Evolutionary conservation across 2,888 invertebrate species (phyloP).

Genomic region (Pasiphila rectangulata): DNA sequence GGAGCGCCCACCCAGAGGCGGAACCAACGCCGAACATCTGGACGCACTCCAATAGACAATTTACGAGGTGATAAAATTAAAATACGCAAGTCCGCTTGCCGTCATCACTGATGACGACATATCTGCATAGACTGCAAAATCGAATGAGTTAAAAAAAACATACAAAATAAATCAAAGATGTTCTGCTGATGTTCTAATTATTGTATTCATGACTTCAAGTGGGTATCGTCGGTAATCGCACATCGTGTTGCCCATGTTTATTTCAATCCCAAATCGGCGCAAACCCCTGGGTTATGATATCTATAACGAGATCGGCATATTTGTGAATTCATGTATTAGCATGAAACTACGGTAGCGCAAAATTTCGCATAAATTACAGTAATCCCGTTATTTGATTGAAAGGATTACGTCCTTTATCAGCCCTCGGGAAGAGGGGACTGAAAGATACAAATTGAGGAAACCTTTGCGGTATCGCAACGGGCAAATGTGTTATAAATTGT

Average conservation of each 20-base stretch:
- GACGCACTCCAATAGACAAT: slow-evolving; percentile 64
- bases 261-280: not conserved
- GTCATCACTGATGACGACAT: slow-evolving; percentile 38
- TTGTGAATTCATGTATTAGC: slow-evolving; percentile 19
- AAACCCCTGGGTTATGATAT: not conserved
- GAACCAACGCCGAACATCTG: slow-evolving; percentile 52
- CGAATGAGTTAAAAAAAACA: no score
- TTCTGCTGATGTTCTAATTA: no score
- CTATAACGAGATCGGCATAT: slow-evolving; percentile 35
- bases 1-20: slow-evolving; percentile 52
- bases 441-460: slow-evolving; percentile 62
- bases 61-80: slow-evolving; percentile 66
- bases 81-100: slow-evolving; percentile 48
- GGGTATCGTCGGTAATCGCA: not conserved
- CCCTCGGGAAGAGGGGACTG: slow-evolving; percentile 45
- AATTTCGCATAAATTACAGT: slow-evolving; percentile 54
- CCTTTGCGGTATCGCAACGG: slow-evolving; percentile 34
- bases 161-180: no score
- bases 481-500: slow-evolving; percentile 24
- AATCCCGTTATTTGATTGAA: slow-evolving; percentile 66
- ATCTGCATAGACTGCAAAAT: not conserved
- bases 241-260: not conserved
- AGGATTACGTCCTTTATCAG: slow-evolving; percentile 69
- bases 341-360: slow-evolving; percentile 35
- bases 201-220: not conserved